Percentiles rank a stretch among this genome's conserved stretches.
These are phyloP conservation scores for Seriola aureovittata DNA, from an alignment of 2,113 vertebrate genomes.

Conservation along the genomic window DNA sequence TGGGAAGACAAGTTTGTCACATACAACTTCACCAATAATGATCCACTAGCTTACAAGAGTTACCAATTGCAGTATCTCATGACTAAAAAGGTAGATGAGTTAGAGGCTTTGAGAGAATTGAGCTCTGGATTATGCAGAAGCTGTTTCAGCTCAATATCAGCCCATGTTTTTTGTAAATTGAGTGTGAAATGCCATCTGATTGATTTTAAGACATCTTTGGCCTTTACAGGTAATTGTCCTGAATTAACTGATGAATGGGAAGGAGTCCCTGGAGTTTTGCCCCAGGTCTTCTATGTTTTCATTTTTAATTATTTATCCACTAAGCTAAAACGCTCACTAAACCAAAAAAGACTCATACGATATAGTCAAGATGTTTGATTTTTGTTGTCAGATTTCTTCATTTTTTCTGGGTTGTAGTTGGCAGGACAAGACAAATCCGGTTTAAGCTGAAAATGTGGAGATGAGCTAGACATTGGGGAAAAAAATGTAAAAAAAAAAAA, in stretches of 20 bases:
- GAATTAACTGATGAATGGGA: constrained; percentile 28
- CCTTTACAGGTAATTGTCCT: constrained; percentile 49
- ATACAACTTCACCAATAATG: constrained; percentile 3
- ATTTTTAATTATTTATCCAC: constrained; percentile 3
- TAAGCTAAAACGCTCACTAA: neutral
- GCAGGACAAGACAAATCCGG: neutral
- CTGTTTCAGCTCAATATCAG: constrained; percentile 23
- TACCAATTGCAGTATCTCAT: neutral
- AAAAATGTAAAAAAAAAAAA: too few relatives aligned
- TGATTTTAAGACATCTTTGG: constrained; percentile 42
- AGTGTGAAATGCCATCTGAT: constrained; percentile 47
- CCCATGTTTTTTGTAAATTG: constrained; percentile 26
- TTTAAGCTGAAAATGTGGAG: neutral
- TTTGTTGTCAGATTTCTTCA: neutral
- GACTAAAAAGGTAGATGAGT: constrained; percentile 16
- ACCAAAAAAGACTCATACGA: neutral
- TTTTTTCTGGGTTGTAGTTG: neutral
- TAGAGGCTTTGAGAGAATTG: constrained; percentile 21
- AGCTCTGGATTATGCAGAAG: constrained; percentile 51
- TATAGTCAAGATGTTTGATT: neutral
- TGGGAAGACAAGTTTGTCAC: neutral
- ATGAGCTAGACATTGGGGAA: too few relatives aligned
- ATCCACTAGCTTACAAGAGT: neutral
- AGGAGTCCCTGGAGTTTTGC: constrained; percentile 5
- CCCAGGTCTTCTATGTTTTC: neutral